phyloP scores from a whole-genome alignment of 2,888 invertebrate genomes.

The Diaphora mendica region DNA sequence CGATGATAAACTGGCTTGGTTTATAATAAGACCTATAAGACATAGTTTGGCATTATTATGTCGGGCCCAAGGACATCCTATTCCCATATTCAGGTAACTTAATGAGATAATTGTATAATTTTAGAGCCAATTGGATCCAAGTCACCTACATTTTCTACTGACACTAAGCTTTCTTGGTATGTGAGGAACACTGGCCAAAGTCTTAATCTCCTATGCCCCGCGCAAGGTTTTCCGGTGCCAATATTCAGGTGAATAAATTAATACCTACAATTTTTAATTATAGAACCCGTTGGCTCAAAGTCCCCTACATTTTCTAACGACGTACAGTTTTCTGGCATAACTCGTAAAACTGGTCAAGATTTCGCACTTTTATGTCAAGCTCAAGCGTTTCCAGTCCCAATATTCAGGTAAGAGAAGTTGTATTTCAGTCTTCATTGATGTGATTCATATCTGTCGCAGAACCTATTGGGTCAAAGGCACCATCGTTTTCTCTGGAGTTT shows the following conservation, averaged over 20 bases:
- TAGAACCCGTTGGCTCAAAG: slow-evolving; percentile 90
- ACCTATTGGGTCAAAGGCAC: slow-evolving; percentile 87
- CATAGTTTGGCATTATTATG: slow-evolving; percentile 85
- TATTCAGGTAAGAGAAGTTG: slow-evolving; percentile 77
- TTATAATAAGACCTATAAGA: slow-evolving; percentile 75
- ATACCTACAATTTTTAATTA: slow-evolving; percentile 64
- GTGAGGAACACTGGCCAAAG: slow-evolving; percentile 82
- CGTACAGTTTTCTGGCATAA: slow-evolving; percentile 89
- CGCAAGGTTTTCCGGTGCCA: slow-evolving; percentile 90
- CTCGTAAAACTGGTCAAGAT: slow-evolving; percentile 87
- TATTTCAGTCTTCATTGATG: slow-evolving; percentile 30
- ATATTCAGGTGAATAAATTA: slow-evolving; percentile 88
- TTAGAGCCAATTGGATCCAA: slow-evolving; percentile 88
- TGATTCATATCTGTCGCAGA: slow-evolving; percentile 74
- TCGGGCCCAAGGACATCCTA: slow-evolving; percentile 89
- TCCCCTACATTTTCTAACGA: slow-evolving; percentile 90
- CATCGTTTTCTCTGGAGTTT: slow-evolving; percentile 84
- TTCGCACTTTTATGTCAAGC: slow-evolving; percentile 91
- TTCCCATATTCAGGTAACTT: slow-evolving; percentile 88
- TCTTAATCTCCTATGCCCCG: slow-evolving; percentile 86
- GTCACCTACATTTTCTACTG: slow-evolving; percentile 87
- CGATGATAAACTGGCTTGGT: slow-evolving; percentile 87
- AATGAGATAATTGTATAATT: slow-evolving; percentile 56
- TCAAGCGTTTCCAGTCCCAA: slow-evolving; percentile 91
- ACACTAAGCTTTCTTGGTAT: slow-evolving; percentile 88